Percentiles rank a stretch among this genome's conserved stretches.
phyloP scores from a whole-genome alignment of 2,113 vertebrate species.

The Melanocharis versteri region DNA sequence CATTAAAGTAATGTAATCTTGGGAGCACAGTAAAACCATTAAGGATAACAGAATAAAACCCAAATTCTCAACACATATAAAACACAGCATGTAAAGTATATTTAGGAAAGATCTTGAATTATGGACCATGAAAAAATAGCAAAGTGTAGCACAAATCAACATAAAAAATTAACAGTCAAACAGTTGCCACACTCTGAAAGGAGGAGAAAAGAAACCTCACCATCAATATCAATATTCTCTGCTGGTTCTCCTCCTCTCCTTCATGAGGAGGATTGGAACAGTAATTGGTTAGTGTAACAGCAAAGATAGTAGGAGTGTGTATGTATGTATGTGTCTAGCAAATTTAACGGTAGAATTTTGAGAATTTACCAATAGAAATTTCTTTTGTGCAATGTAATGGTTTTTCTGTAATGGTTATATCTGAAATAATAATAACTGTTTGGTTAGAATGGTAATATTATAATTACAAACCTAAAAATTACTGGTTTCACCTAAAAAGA shows the following conservation, averaged over 20 bases:
- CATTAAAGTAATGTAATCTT: neutral
- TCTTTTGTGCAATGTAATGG: neutral
- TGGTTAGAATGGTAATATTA: neutral
- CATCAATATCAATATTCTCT: neutral
- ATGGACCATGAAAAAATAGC: neutral
- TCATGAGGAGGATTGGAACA: neutral
- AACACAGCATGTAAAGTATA: neutral
- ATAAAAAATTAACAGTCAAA: neutral
- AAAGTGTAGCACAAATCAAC: neutral
- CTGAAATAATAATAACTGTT: neutral
- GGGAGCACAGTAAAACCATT: neutral
- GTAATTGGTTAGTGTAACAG: neutral
- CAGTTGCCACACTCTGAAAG: neutral
- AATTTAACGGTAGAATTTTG: neutral
- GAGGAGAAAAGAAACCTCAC: neutral
- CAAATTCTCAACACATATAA: neutral
- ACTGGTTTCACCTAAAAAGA: neutral
- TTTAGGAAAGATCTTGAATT: neutral
- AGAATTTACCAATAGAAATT: neutral
- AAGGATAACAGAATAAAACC: neutral
- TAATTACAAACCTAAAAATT: neutral
- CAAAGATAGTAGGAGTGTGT: neutral
- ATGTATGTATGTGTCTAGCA: neutral
- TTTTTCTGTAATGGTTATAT: neutral
- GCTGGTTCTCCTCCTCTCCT: neutral